phyloP scores from a whole-genome alignment of 2,888 invertebrate genomes.

The Aphidoletes aphidimyza region DNA sequence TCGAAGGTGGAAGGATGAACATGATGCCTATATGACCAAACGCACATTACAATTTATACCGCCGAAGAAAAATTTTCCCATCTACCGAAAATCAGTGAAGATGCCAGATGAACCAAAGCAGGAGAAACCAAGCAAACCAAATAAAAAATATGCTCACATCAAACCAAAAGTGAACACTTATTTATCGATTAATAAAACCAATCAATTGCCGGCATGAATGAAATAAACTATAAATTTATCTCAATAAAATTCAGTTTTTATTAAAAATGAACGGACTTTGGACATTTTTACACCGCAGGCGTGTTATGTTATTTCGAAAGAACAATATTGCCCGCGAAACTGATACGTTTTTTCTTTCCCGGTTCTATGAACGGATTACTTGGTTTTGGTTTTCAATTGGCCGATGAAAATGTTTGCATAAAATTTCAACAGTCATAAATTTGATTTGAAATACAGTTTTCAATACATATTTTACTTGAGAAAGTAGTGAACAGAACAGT shows the following conservation, averaged over 20 bases:
- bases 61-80: background rate
- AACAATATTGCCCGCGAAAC: slow-evolving; percentile 45
- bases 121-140: background rate
- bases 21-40: background rate
- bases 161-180: background rate
- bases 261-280: background rate
- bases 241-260: background rate
- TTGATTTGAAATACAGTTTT: background rate
- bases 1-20: background rate
- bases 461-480: background rate
- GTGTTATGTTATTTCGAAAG: background rate
- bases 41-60: background rate
- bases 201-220: background rate
- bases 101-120: background rate
- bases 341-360: slow-evolving; percentile 25
- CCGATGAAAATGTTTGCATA: too few species aligned
- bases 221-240: background rate
- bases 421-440: too few species aligned
- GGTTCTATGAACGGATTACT: background rate
- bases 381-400: background rate
- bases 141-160: background rate
- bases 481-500: background rate
- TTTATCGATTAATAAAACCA: background rate
- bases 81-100: background rate
- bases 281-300: too few species aligned